Base-by-base conservation (phyloP, 2,888 invertebrate species). In the Megastigmus dorsalis region DNA sequence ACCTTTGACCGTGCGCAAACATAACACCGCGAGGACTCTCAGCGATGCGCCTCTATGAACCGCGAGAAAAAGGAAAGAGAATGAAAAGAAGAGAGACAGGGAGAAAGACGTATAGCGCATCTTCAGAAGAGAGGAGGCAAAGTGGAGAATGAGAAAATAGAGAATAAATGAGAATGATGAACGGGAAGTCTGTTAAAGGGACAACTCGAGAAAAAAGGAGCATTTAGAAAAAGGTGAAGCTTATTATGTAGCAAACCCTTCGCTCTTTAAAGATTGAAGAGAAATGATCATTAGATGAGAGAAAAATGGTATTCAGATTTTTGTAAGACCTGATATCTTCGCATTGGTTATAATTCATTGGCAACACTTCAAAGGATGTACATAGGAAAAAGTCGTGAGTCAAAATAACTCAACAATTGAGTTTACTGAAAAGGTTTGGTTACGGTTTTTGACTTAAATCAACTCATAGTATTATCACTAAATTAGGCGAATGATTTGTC, bases 211-310 rank as follows among this genome's bases (percentile, higher is more conserved):
- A 67, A 66, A 68, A 62, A 48, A 62, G 54, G 26, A 48, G 36
- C 26, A 38, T 3, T n/a, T n/a, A 7, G 20, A 74, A 62, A 60
- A 62, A 67, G 30, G 13, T 15, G 26, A n/a, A 55, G 52, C 62
- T 74, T 67, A 67, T 74, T 68, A 55, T 74, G 67, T 62, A 60
- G 67, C 60, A 23, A 38, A 48, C 55, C 38, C 67, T 55, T 54
- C 62, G 73, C 30, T 67, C 67, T 67, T 48, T 68, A 62, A 73
- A 62, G 67, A 67, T 73, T 41, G 36, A 62, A 73, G 66, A 72
- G 72, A 66, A 72, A 72, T 59, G 41, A 72, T 50, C 43, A 9
- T 26, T 54, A 13, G 33, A 45, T n/a, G 20, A 45, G 18, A 26
- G 50, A 72, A 65, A 72, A 72, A 59, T 50, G 15, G 41, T 43